A percentile compares a stretch with the other conserved stretches of the same genome.
These are phyloP conservation scores for Ardeotis arabs DNA, from an alignment of 2,113 vertebrate species.

Conservation along the genomic window DNA sequence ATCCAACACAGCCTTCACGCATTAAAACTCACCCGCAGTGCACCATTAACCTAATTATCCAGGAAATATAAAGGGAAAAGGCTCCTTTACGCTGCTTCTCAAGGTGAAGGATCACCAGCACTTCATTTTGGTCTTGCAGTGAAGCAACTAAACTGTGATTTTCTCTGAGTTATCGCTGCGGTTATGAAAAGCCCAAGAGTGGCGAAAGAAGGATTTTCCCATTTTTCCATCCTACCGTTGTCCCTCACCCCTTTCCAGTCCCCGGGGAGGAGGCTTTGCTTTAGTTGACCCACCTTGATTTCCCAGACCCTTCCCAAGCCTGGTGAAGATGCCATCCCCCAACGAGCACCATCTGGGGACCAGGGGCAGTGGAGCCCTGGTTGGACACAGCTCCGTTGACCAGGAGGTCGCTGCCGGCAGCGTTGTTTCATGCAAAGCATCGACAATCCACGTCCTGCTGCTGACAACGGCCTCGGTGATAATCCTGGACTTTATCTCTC, in stretches of 20 bases:
- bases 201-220: background rate
- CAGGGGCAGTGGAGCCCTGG: background rate
- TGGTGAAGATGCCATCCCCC: background rate
- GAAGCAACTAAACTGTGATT: background rate
- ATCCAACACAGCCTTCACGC: background rate
- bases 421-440: background rate
- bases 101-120: conserved; percentile 7
- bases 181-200: background rate
- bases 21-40: background rate
- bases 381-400: background rate
- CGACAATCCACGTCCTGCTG: background rate
- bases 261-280: background rate
- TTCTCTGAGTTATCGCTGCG: background rate
- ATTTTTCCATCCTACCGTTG: background rate
- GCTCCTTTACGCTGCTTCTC: background rate
- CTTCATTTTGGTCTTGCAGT: background rate
- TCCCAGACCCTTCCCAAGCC: background rate
- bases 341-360: background rate
- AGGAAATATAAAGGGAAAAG: background rate
- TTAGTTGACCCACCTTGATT: background rate
- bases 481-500: background rate
- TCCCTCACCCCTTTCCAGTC: background rate
- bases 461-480: background rate
- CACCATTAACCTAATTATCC: background rate
- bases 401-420: background rate